Evolutionary conservation across 92 coral and sea anemone species (phyloP), one percentile per base, ranked within the genome.

Genomic region (Bergia puertoricense): DNA sequence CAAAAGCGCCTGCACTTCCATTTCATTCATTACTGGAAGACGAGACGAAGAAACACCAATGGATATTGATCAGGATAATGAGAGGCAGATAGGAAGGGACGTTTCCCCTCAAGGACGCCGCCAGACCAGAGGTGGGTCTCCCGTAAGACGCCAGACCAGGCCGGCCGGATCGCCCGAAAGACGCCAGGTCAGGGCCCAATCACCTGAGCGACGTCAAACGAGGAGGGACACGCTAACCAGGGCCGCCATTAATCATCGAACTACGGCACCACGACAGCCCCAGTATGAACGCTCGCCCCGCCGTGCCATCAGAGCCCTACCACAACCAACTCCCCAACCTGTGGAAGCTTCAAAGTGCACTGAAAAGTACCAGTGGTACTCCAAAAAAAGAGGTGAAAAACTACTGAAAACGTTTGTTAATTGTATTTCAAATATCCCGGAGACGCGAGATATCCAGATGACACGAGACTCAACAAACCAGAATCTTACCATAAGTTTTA

Each of bases 311-410:
- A 38, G 76, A 71, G 45, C 67, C 15, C 15, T 62, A 5, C 66
- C 71, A 48, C 42, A 85, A n/a, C 62, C 67, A 1, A 8, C 18
- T 23, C n/a, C 76, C 37, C 65, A 37, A 23, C 10, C 54, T 36
- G 83, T 75, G 5, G 57, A 56, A 13, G 89, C 89, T 11, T 75
- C 89, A 42, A 76, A 62, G 18, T 76, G 89, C 62, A 76, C 83
- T 4, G 59, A 86, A 13, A 86, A 86, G 45, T 22, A 50, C 9
- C 89, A 86, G 39, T 86, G 89, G 89, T 86, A 86, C 82, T 75
- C 82, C 14, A 76, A 54, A 39, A 9, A 6, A 18, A n/a, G 40
- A 22, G 81, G 89, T 40, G 81, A 86, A 75, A 57, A 86, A 40
- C 62, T n/a, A 5, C 75, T 86, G 44, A 79, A 40, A 86, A 54